These are phyloP conservation scores for Rhodinocichla rosea DNA, from an alignment of 2,113 vertebrate species.

Conservation along the genomic window DNA sequence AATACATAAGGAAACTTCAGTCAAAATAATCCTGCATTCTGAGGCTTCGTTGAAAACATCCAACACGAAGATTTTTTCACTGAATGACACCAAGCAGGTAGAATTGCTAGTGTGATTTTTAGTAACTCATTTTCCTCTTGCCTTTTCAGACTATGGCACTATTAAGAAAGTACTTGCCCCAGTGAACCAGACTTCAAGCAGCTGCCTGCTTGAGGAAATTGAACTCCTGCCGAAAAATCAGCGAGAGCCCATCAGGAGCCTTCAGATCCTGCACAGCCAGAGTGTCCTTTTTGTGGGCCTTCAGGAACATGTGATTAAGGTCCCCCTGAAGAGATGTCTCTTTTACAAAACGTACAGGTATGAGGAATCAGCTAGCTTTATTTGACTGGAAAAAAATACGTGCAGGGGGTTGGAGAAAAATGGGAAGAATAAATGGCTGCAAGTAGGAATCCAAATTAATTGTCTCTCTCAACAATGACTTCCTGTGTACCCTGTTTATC, in stretches of 20 bases:
- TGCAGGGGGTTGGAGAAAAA: not conserved
- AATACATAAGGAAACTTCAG: not conserved
- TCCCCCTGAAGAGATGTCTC: slow-evolving; percentile 91
- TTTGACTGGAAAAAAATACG: not conserved
- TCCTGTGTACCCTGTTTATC: not conserved
- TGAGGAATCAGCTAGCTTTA: not conserved
- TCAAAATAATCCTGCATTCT: not conserved
- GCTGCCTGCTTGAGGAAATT: slow-evolving; percentile 94
- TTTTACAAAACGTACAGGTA: slow-evolving; percentile 91
- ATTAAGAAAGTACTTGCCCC: slow-evolving; percentile 95
- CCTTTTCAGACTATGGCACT: slow-evolving; percentile 88
- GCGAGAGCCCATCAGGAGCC: slow-evolving; percentile 84
- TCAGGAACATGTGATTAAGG: slow-evolving; percentile 88
- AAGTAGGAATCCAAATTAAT: not conserved
- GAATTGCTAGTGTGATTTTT: not conserved
- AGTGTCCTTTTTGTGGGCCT: slow-evolving; percentile 93
- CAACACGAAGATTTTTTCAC: not conserved
- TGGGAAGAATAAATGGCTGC: not conserved
- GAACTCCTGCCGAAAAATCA: slow-evolving; percentile 84
- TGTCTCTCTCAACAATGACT: not conserved
- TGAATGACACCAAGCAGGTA: not conserved
- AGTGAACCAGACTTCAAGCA: slow-evolving; percentile 81
- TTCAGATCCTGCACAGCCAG: slow-evolving; percentile 92
- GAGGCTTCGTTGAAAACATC: not conserved
- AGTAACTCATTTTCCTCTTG: not conserved